Percentiles rank a stretch among this genome's conserved stretches.
Evolutionary conservation across 2,797 vertebrate species (phyloP).

Genomic region (Hoplostethus mediterraneus): DNA sequence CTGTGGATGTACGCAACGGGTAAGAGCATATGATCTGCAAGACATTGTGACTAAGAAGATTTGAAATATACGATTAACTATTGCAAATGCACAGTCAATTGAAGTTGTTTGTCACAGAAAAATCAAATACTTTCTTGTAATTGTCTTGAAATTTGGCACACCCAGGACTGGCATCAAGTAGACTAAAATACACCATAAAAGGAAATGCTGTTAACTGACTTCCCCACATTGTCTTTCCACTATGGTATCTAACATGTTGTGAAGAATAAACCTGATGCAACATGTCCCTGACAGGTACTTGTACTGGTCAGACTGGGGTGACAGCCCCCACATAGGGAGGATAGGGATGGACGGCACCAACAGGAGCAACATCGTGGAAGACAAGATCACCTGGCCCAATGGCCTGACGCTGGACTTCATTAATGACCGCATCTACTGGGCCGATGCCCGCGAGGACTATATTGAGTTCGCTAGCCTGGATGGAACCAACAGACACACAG

Average conservation of each 20-base stretch:
- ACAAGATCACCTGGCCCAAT: slow-evolving; percentile 98
- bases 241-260: not conserved
- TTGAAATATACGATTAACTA: not conserved
- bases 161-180: too few relatives aligned
- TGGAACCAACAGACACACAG: slow-evolving; percentile 92
- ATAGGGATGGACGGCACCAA: slow-evolving; percentile 97
- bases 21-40: slow-evolving; percentile 67
- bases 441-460: slow-evolving; percentile 96
- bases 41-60: not conserved
- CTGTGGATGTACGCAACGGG: slow-evolving; percentile 96
- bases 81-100: too few relatives aligned
- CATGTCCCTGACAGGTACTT: slow-evolving; percentile 86
- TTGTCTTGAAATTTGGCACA: too few relatives aligned
- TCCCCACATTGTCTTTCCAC: not conserved
- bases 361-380: slow-evolving; percentile 92
- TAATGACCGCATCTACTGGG: slow-evolving; percentile 98
- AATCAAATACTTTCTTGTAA: too few relatives aligned
- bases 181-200: too few relatives aligned
- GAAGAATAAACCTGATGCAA: not conserved
- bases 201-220: not conserved
- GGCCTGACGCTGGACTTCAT: slow-evolving; percentile 96
- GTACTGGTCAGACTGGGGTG: slow-evolving; percentile 99
- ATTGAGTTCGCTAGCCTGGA: slow-evolving; percentile 97
- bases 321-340: slow-evolving; percentile 95
- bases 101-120: too few relatives aligned